Base-by-base conservation (phyloP, 2,797 vertebrate genomes). In the Sebastes nivosus region DNA sequence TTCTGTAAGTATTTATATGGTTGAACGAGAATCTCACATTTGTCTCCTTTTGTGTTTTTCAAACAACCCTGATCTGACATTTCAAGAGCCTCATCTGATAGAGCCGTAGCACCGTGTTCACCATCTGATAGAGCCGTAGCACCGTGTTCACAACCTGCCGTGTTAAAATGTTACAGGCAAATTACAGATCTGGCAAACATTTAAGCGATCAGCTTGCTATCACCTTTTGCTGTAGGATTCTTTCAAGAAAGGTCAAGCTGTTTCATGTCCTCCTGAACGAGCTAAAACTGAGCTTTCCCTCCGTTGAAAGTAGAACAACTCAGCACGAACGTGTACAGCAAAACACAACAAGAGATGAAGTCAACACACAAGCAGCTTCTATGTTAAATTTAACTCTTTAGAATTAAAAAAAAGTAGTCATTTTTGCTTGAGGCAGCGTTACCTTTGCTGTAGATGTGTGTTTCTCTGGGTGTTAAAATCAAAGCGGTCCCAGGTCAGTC, bases 381-480 rank as follows among this genome's bases (percentile, higher is more conserved):
- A 42, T 12, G 30, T 61, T 55, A 27, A 5, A 30, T 55, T 22
- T 16, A 32, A 22, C 20, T 18, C 14, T 36, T 36, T 42, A 5
- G 14, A 36, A 46, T 38, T 1, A 5, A 76, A 34, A 61, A 42
- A 16, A 14, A 42, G 1, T 2, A 0, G 4, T 27, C 5, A 2
- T 55, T 7, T 34, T 27, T 8, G 12, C 29, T 32, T 42, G 30
- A 34, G 52, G 4, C 27, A 50, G 12, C 2, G 3, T 80, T 85
- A 85, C 77, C 74, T 88, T 72, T 59, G 65, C 46, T 30, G 52
- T 54, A 22, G 66, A 7, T 38, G 8, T 38, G 59, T 46, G 60
- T 8, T 68, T 74, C 25, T 65, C 71, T 36, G 30, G 18, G 4
- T 58, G 64, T 67, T 55, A 13, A 67, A 76, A 60, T 42, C 10